Percentiles rank a stretch among this genome's conserved stretches.
phyloP scores from a whole-genome alignment of 2,113 vertebrate genomes.

The Montifringilla adamsi region DNA sequence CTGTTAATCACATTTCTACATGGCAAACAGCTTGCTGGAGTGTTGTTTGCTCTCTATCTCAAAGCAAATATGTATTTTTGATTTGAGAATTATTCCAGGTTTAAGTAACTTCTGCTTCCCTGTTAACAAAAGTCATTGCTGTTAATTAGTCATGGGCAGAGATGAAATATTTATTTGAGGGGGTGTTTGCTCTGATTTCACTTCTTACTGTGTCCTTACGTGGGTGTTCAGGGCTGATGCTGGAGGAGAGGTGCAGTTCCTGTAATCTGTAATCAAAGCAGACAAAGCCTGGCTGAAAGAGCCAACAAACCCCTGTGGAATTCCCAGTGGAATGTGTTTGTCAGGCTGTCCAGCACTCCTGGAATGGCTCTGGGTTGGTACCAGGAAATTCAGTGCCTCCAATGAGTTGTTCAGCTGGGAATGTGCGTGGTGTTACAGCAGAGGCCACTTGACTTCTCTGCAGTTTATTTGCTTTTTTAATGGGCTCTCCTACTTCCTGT shows the following conservation, averaged over 20 bases:
- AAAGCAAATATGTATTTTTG: slow-evolving; percentile 61
- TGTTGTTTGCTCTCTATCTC: slow-evolving; percentile 1
- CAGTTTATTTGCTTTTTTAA: background rate
- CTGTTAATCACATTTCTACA: slow-evolving; percentile 43
- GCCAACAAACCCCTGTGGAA: accelerated
- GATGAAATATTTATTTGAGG: slow-evolving; percentile 63
- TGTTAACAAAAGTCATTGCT: background rate
- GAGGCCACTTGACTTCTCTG: background rate
- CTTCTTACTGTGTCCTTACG: background rate
- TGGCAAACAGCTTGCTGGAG: background rate
- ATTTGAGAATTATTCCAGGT: slow-evolving; percentile 59
- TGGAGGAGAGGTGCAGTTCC: background rate
- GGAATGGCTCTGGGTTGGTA: background rate
- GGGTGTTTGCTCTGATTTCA: slow-evolving; percentile 1
- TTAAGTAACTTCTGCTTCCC: slow-evolving; percentile 65
- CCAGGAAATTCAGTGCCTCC: background rate
- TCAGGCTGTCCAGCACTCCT: no score
- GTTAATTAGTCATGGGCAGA: slow-evolving; percentile 62
- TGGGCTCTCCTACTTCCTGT: background rate
- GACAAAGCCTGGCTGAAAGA: background rate
- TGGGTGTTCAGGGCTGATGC: background rate
- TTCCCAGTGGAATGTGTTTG: background rate
- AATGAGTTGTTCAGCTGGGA: background rate
- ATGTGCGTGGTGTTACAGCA: accelerated
- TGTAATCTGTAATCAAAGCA: background rate